Base-by-base conservation (phyloP, 1,140 invertebrate genomes). In the Philotrypesis tridentata region DNA sequence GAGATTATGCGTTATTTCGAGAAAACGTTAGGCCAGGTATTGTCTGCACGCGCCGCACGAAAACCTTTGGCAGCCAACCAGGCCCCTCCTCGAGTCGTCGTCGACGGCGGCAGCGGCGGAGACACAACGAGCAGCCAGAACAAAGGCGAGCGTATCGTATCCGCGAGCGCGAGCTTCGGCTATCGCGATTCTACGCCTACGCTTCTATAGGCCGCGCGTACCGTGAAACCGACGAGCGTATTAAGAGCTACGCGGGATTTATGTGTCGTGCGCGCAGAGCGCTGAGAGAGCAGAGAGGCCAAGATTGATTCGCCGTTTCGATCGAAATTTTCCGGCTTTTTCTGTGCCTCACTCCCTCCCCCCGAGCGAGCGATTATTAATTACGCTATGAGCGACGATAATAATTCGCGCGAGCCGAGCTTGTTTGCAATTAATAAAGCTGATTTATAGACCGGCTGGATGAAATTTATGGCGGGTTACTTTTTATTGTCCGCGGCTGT, bases 11-110 rank as follows among this genome's bases (percentile, higher is more conserved):
- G 85, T 87, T 87, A 87, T 87, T 87, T 87, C 83, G 68, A 86
- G 86, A 86, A 85, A 87, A 85, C 83, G 83, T 85, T 80, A 83
- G 48, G 27, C 40, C 83, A 78, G 83, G 84, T 85, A 86, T 87
- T 87, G 85, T 87, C 84, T 84, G 79, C 78, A 70, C 80, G 82
- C 82, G 85, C 12, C 27, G 73, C 82, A 60, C 82, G 55, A 67
- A 73, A 83, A 85, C 84, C 84, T 86, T 84, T 87, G 87, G 87
- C 86, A 84, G 77, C 68, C 70, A 68, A 68, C 87, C 87, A 87
- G 80, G 0, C 25, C 2, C 61, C 2, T 17, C 5, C 61, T 37
- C 33, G n/a, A 23, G 3, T 61, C 79, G 82, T 85, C 40, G 40
- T 85, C 80, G 84, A 84, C n/a, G n/a, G n/a, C n/a, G n/a, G n/a